Base-by-base conservation (phyloP, 1,140 invertebrate species). In the Glossosoma conforme region DNA sequence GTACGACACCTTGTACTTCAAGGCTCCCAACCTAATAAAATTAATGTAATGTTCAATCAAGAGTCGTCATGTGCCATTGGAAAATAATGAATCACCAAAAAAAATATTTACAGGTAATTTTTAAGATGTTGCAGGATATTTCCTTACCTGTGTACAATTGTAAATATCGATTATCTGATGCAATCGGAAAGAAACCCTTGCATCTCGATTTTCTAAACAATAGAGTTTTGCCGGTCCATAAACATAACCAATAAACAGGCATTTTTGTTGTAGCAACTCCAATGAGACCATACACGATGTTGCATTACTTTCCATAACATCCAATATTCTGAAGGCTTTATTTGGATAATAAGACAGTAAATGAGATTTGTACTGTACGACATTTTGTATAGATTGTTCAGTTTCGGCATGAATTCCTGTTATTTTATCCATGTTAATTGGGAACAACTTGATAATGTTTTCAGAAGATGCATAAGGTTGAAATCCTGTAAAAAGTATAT, bases 91-190 rank as follows among this genome's bases (percentile, higher is more conserved):
- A n/a, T 28, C 6, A 8, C 6, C n/a, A 8, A 8, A 8, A 28
- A 28, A 50, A 43, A 33, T 42, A 8, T 15, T 11, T 15, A 30
- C 6, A 13, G n/a, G n/a, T n/a, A n/a, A n/a, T n/a, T n/a, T n/a
- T n/a, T n/a, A n/a, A n/a, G n/a, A n/a, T n/a, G n/a, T n/a, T n/a
- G n/a, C n/a, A n/a, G n/a, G n/a, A n/a, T n/a, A n/a, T n/a, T n/a
- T n/a, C n/a, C n/a, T n/a, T 46, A 51, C 49, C 30, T 51, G n/a
- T n/a, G 40, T 28, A 44, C 21, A 15, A 25, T 44, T 51, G 19
- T 24, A 44, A 18, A 35, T 46, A 21, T 35, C n/a, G 8, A 46
- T 38, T 22, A 19, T 35, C 22, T 45, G 19, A 18, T 28, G 15
- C 36, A 44, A 20, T 37, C 33, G 2, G 13, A 51, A 44, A 25